Percentiles rank a stretch among this genome's conserved stretches.
phyloP scores from a whole-genome alignment of 2,797 vertebrate genomes.

The Phalanger gymnotis region DNA sequence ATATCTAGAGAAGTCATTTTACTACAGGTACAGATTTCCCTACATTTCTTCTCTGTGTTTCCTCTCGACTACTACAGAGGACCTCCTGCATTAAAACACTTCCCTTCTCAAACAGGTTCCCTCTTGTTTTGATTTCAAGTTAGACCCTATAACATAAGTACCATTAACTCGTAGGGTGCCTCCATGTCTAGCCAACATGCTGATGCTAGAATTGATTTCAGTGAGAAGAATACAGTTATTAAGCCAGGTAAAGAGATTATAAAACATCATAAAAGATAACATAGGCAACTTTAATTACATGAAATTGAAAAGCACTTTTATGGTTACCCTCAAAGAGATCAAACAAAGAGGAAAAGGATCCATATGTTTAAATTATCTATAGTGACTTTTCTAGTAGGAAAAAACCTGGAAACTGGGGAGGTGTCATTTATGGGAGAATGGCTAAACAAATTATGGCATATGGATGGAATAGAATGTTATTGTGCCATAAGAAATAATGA shows the following conservation, averaged over 20 bases:
- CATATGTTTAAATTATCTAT: not conserved
- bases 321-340: not conserved
- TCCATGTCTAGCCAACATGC: not conserved
- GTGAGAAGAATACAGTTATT: not conserved
- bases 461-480: not conserved
- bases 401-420: not conserved
- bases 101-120: not conserved
- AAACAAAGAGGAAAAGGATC: not conserved
- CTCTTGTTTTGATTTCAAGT: not conserved
- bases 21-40: not conserved
- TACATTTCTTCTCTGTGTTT: not conserved
- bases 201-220: not conserved
- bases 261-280: not conserved
- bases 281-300: not conserved
- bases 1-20: not conserved
- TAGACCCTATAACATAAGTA: not conserved
- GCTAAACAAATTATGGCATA: not conserved
- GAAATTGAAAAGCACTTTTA: not conserved
- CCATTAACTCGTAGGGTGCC: not conserved
- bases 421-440: not conserved
- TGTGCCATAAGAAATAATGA: not conserved
- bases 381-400: not conserved
- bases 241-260: not conserved
- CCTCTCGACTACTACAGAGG: not conserved
- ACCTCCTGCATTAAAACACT: not conserved